phyloP scores from a whole-genome alignment of 2,113 vertebrate genomes.

The Brienomyrus brachyistius region DNA sequence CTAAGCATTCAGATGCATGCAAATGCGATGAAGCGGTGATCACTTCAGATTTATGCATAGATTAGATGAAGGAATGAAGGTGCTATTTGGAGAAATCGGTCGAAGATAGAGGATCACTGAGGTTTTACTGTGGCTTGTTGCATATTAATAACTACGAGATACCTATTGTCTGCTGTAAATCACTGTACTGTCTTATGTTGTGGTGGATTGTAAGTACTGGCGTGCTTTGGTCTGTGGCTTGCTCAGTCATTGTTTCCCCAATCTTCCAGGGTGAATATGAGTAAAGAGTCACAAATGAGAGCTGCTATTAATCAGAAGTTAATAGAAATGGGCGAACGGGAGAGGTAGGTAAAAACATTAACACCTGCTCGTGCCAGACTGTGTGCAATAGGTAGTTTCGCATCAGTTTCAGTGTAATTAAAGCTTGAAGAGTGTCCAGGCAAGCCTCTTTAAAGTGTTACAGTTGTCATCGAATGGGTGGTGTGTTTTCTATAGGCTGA shows the following conservation, averaged over 20 bases:
- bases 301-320: slow-evolving; percentile 91
- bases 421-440: neutral
- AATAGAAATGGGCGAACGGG: slow-evolving; percentile 90
- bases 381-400: neutral
- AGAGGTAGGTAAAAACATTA: slow-evolving; percentile 67
- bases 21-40: neutral
- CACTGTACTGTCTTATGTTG: neutral
- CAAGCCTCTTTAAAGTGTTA: neutral
- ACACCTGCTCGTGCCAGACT: neutral
- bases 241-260: neutral
- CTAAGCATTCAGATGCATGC: neutral
- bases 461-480: neutral
- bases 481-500: slow-evolving; percentile 64
- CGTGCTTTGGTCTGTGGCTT: neutral
- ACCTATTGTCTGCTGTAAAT: neutral
- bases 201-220: neutral
- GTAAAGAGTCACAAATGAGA: slow-evolving; percentile 82
- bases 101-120: neutral
- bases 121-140: neutral
- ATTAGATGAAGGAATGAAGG: neutral
- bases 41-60: neutral
- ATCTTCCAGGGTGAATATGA: slow-evolving; percentile 47
- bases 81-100: neutral
- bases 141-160: neutral
- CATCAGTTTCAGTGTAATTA: neutral